Evolutionary conservation across 2,113 vertebrate species (phyloP), one percentile per base, ranked within the genome.

Genomic region (Gymnobelideus leadbeateri): DNA sequence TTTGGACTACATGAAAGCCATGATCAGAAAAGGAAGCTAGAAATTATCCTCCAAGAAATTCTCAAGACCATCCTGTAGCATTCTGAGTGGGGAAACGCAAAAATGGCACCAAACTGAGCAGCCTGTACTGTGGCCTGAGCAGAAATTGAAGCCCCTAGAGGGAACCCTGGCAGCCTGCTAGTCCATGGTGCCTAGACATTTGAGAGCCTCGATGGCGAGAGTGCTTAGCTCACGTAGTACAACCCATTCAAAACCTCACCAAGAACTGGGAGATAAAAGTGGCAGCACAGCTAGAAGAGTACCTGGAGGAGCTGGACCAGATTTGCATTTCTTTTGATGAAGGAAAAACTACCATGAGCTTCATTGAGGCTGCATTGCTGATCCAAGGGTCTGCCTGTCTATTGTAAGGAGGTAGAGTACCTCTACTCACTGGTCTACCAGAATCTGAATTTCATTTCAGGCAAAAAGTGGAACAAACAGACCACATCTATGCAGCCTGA

Each of bases 261-360:
- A 99, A 99, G 98, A 99, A 99, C 99, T 99, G 99, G 99, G 99
- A 99, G 93, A 98, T 99, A 94, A 99, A 99, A 0, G 99, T 99
- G 98, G 99, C 99, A 0, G 96, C 99, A 0, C 99, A 99, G 98
- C 98, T 99, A 1, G 99, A 98, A 46, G 99, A 99, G 95, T 99
- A 99, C 95, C 97, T 99, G 84, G 99, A 99, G 47, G 99, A 99
- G 99, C 97, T 99, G 98, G 99, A 99, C 23, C 99, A 99, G 47
- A 99, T 99, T 98, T 99, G 98, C 97, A 99, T 99, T 91, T 99
- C 99, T n/a, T 99, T 99, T 0, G 99, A 99, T 37, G 99, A 99
- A 0, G 99, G 99, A 3, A 99, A 98, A 92, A 99, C 98, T 47
- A 98, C 98, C 25, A 99, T 99, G 99, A 99, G 99, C 96, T 99